Percentiles rank a stretch among this genome's conserved stretches.
Conservation (phyloP, 2,797 vertebrate genomes). For the Rhabdomys pumilio region DNA sequence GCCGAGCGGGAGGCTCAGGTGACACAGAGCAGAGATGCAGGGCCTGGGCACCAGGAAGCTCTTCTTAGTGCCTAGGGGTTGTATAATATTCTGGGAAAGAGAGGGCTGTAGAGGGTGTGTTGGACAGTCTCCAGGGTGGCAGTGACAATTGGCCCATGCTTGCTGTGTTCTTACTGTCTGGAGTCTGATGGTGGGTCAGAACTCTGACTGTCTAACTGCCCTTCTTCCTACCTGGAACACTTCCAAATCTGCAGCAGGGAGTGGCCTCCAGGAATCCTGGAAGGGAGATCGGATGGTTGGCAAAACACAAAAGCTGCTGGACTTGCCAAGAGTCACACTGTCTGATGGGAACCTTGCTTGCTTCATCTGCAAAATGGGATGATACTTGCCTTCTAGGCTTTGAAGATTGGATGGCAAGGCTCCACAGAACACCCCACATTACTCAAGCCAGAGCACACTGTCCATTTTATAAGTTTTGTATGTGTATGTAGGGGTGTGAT, state of each 20-base stretch:
- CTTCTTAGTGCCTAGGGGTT: too few relatives aligned
- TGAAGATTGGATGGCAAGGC: background rate
- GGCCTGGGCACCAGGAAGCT: rapidly evolving
- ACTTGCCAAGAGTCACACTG: rapidly evolving
- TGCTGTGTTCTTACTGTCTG: background rate
- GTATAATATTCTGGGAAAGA: background rate
- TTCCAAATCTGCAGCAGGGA: rapidly evolving
- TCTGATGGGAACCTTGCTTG: background rate
- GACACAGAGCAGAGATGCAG: rapidly evolving
- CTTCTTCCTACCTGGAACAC: rapidly evolving
- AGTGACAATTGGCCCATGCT: background rate
- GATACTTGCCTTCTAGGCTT: background rate
- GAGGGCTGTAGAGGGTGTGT: rapidly evolving
- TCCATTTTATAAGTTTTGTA: background rate
- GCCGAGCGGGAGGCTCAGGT: rapidly evolving
- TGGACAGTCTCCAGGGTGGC: rapidly evolving
- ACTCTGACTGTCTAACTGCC: rapidly evolving
- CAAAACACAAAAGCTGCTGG: background rate
- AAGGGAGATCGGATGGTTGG: background rate
- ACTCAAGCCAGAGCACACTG: background rate
- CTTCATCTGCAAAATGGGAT: background rate
- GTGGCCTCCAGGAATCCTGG: too few relatives aligned
- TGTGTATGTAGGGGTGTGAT: background rate
- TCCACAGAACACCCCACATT: background rate
- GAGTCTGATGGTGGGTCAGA: rapidly evolving